Conservation (phyloP, 2,797 vertebrate genomes). For the Typhlichthys subterraneus region DNA sequence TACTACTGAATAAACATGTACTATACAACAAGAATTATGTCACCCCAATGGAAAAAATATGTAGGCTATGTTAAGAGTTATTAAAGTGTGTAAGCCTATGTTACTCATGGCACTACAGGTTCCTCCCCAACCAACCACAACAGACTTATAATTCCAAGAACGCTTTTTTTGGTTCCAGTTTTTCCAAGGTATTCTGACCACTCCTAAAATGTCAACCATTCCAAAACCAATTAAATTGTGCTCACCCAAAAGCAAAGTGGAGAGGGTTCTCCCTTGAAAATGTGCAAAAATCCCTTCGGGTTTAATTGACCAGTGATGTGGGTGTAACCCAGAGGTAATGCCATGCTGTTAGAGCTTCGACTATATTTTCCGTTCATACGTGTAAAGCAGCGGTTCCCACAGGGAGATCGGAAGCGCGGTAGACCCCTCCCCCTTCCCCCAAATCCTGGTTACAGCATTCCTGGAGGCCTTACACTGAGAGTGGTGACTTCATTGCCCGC, state of each 20-base stretch:
- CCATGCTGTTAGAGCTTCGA: conserved; percentile 41
- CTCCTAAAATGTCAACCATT: conserved; percentile 68
- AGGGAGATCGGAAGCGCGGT: conserved; percentile 56
- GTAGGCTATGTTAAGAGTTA: too few species aligned
- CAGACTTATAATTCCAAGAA: conserved; percentile 57
- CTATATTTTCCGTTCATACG: conserved; percentile 63
- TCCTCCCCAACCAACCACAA: conserved; percentile 57
- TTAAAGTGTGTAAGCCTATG: neutral
- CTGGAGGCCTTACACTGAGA: conserved; percentile 50
- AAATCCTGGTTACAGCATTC: conserved; percentile 63
- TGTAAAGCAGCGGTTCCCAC: conserved; percentile 60
- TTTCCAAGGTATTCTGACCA: conserved; percentile 70
- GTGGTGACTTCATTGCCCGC: conserved; percentile 70
- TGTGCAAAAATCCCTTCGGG: conserved; percentile 69
- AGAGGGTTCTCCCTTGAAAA: conserved; percentile 70
- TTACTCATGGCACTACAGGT: neutral
- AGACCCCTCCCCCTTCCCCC: conserved; percentile 30
- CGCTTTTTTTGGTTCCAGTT: conserved; percentile 66
- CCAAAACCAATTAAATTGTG: conserved; percentile 71
- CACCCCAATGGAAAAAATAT: too few species aligned
- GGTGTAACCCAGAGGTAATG: conserved; percentile 69
- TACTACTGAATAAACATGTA: too few species aligned
- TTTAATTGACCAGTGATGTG: conserved; percentile 73
- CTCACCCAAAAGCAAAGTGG: conserved; percentile 65
- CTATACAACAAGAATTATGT: too few species aligned